Conservation (phyloP, 2,888 invertebrate species). For the Bombylius major region DNA sequence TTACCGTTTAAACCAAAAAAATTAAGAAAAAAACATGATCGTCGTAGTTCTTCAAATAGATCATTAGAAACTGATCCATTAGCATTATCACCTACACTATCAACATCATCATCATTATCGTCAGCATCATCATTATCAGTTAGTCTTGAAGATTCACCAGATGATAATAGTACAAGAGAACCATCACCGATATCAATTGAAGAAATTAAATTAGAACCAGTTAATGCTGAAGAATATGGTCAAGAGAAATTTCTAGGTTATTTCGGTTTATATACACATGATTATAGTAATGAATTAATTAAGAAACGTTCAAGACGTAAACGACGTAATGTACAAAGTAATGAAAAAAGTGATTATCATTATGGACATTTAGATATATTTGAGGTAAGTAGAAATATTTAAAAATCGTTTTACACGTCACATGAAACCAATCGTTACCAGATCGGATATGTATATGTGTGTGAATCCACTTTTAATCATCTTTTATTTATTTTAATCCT, state of each 20-base stretch:
- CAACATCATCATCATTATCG: constrained; percentile 14
- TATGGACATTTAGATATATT: constrained; percentile 30
- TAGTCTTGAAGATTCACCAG: constrained; percentile 22
- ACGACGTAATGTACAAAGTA: constrained; percentile 30
- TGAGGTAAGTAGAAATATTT: constrained; percentile 3
- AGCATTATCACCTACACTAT: constrained; percentile 16
- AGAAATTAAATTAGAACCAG: constrained; percentile 16
- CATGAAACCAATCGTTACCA: no score
- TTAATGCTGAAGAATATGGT: constrained; percentile 19
- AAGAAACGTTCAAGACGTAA: constrained; percentile 33
- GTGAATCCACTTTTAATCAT: no score
- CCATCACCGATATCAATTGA: constrained; percentile 5
- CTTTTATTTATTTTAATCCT: neutral
- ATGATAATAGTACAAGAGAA: constrained; percentile 10
- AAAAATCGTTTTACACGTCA: no score
- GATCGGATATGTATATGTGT: no score
- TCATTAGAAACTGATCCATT: neutral
- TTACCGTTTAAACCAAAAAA: neutral
- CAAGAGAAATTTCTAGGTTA: constrained; percentile 29
- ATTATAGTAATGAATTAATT: constrained; percentile 25
- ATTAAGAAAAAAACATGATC: neutral
- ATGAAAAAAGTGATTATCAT: constrained; percentile 31
- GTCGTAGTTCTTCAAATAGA: neutral
- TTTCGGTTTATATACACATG: constrained; percentile 29
- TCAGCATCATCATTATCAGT: constrained; percentile 13